Base-by-base conservation (phyloP, 23 tunicate genomes). In the Halocynthia aurantium region DNA sequence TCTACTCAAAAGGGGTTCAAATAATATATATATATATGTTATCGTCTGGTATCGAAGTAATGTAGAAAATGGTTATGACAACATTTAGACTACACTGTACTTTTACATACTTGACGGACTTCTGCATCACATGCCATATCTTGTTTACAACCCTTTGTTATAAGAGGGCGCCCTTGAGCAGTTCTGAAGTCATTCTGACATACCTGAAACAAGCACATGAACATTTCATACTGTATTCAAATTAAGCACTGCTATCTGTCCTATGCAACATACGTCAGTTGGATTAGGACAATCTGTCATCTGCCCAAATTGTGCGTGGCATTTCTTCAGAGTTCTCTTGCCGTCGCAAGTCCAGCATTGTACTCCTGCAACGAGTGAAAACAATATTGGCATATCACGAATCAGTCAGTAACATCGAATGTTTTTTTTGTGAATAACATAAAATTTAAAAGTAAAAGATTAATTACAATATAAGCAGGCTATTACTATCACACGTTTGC, bases 161-260 rank as follows among this genome's bases (percentile, higher is more conserved):
- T 74, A 64, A 74, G 67, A 12, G 63, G 66, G 31, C 57, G 56
- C 15, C 78, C 78, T 20, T 54, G 13, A 11, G 78, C 78, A 8
- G 78, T 74, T 8, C 78, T 53, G 56, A 18, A 74, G 78, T 74
- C 78, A 56, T 74, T 74, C 56, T 74, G 78, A 18, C 78, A 74
- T 54, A 74, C 78, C 78, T 74, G 76, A 17, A 8, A 1, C 31
- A 71, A 18, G 49, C 6, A 22, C 4, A 68, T 12, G 5, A 58
- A 58, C 15, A 58, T 58, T 13, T 15, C 63, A 15, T n/a, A n/a
- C 63, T 58, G 17, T 58, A 58, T 0, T 15, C 17, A 58, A 58
- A 58, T 13, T 58, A 58, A 58, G 15, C 17, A 13, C 17, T 58
- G 15, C 4, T 58, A 58, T 15, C 17, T 58, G 17, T 13, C 2